Evolutionary conservation across 2,113 vertebrate genomes (phyloP), one percentile per base, ranked within the genome.

Genomic region (Aegithalos caudatus): DNA sequence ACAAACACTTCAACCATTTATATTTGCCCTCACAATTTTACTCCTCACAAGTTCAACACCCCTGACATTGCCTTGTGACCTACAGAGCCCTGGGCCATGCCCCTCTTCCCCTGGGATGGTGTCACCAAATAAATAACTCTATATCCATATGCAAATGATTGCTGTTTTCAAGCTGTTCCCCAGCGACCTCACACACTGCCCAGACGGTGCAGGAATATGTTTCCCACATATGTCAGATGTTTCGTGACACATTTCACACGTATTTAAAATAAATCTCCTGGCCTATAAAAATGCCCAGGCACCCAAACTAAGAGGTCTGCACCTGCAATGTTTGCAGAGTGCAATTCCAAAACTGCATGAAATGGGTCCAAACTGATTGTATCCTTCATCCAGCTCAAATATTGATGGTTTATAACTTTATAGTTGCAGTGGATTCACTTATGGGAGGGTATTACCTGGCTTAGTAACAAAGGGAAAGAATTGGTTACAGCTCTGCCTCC

Each of bases 171-270:
- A 97, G 96, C 92, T 93, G 95, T 61, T 94, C 53, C 6, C 11
- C 24, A 85, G 74, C 4, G 92, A 96, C 95, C 94, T 56, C 44
- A 47, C 20, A 51, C 74, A 40, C 92, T 92, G 94, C 61, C 88
- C 90, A 96, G 85, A 91, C 92, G 28, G 81, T 24, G 51, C 53
- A 80, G 94, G 21, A 92, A 93, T 93, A 91, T 90, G 85, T 88
- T 95, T 92, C 64, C 78, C 96, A 82, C 90, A 85, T 40, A 91
- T 77, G 79, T 97, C 95, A 96, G 85, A 88, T 90, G 94, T 91
- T 97, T 48, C 3, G 3, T 87, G 96, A 79, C 92, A 97, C 81
- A 65, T 94, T 93, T 95, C 95, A 85, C 1, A 69, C n/a, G 42
- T 48, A 79, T 91, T 96, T 89, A 71, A 94, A 79, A 79, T 42